Percentiles rank a stretch among this genome's conserved stretches.
These are phyloP conservation scores for Agonopterix arenella DNA, from an alignment of 2,888 invertebrate genomes.

Conservation along the genomic window DNA sequence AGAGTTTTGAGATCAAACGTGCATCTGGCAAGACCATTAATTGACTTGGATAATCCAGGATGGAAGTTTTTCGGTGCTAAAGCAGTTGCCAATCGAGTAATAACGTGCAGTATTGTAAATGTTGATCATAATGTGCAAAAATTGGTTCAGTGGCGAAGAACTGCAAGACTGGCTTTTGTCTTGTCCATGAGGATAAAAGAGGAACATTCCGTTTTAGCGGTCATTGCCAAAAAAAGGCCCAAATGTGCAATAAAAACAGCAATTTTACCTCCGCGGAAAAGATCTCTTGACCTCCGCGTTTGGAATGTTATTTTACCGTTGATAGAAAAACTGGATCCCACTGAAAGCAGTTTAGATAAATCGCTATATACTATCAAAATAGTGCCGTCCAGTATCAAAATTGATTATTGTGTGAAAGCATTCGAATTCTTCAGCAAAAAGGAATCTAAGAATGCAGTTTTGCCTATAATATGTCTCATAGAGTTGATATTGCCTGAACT, in stretches of 20 bases:
- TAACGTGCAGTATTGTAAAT: slow-evolving; percentile 24
- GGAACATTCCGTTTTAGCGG: slow-evolving; percentile 19
- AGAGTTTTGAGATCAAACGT: slow-evolving; percentile 32
- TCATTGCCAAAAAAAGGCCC: slow-evolving; percentile 27
- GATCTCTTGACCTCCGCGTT: slow-evolving; percentile 19
- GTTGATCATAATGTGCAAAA: slow-evolving; percentile 19
- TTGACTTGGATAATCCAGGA: slow-evolving; percentile 28
- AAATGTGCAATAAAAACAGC: slow-evolving; percentile 29
- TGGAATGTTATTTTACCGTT: slow-evolving; percentile 37
- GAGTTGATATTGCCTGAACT: slow-evolving; percentile 24
- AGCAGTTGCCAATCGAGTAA: slow-evolving; percentile 33
- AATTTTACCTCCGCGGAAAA: slow-evolving; percentile 22
- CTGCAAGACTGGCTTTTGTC: slow-evolving; percentile 29
- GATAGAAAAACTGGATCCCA: slow-evolving; percentile 19
- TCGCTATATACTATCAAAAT: slow-evolving; percentile 13
- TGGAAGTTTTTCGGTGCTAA: slow-evolving; percentile 39
- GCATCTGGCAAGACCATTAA: slow-evolving; percentile 30
- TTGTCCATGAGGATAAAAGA: slow-evolving; percentile 26
- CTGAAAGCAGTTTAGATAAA: slow-evolving; percentile 5
- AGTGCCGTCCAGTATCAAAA: slow-evolving; percentile 27
- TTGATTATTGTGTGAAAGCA: slow-evolving; percentile 33
- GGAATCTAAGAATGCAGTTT: slow-evolving; percentile 10
- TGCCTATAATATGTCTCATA: slow-evolving; percentile 24
- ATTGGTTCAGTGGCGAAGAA: slow-evolving; percentile 29
- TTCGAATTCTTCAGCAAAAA: slow-evolving; percentile 22